These are phyloP conservation scores for Zaprionus vittiger DNA, from an alignment of 1,140 invertebrate species.

Conservation along the genomic window DNA sequence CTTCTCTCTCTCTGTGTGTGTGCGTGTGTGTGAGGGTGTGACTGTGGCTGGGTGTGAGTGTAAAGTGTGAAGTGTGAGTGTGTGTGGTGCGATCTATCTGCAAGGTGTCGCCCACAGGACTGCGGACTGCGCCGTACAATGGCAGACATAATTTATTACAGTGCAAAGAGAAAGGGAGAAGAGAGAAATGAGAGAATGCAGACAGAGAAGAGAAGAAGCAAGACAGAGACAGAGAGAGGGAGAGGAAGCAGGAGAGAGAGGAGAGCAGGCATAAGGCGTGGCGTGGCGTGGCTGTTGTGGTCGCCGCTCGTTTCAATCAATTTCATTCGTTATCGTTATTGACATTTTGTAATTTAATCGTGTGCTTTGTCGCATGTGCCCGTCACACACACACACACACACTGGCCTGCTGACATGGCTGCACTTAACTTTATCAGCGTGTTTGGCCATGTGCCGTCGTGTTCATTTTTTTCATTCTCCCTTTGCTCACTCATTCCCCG, in stretches of 20 bases:
- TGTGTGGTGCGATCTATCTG: slow-evolving; percentile 27
- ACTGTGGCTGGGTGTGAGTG: slow-evolving; percentile 5
- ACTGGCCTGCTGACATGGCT: slow-evolving; percentile 36
- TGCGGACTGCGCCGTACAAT: slow-evolving; percentile 11
- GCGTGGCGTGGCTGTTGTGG: slow-evolving; percentile 41
- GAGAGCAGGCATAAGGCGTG: neutral
- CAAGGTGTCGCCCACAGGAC: slow-evolving; percentile 35
- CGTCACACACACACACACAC: slow-evolving; percentile 45
- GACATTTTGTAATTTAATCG: slow-evolving; percentile 77
- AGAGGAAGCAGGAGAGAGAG: neutral
- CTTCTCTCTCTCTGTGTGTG: slow-evolving; percentile 29
- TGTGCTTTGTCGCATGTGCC: slow-evolving; percentile 71
- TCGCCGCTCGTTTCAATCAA: slow-evolving; percentile 78
- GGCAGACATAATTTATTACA: slow-evolving; percentile 69
- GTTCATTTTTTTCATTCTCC: slow-evolving; percentile 11
- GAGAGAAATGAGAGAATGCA: too few species aligned
- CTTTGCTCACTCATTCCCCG: slow-evolving; percentile 4
- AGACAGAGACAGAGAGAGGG: neutral
- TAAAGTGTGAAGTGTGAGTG: neutral
- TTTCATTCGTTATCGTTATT: slow-evolving; percentile 78
- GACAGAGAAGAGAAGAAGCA: too few species aligned
- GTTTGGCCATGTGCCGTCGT: slow-evolving; percentile 51
- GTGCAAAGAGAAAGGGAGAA: slow-evolving; percentile 16
- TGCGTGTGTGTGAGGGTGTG: slow-evolving; percentile 14
- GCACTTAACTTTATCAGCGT: slow-evolving; percentile 78